Base-by-base conservation (phyloP, 2,888 invertebrate species). In the Anodontia alba region DNA sequence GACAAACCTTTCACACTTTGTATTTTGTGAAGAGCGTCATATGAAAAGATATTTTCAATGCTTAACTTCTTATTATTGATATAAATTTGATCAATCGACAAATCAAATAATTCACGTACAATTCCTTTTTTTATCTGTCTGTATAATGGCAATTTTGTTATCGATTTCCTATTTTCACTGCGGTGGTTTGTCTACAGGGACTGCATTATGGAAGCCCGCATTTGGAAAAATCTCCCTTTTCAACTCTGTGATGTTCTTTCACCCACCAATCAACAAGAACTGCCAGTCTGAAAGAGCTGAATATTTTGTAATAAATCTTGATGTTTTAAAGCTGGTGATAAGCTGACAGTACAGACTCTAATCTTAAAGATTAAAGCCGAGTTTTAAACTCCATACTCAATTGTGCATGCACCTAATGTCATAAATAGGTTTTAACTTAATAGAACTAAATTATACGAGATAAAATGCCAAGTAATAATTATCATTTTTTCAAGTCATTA, bases 121-220 rank as follows among this genome's bases (percentile, higher is more conserved):
- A 54, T 54, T 54, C 54, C 54, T 20, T 54, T n/a, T n/a, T 54
- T 54, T 23, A 54, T 54, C 54, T 54, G 54, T 54, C 54, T 54
- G 54, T 54, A 54, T 54, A n/a, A 54, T n/a, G 26, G 54, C 62
- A 62, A 33, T 62, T 62, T 62, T 62, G 62, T 33, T 62, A 62
- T 62, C 62, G 62, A 62, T 62, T 62, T 54, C 33, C 31, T 33
- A 17, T 62, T 33, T 62, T 62, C 62, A 62, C 62, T 23, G 23
- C 17, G 62, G 62, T 62, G 62, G 62, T 20, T 29, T 62, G 33
- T 33, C 62, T 62, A 20, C 62, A 10, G 33, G 20, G 33, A 62
- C 17, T 62, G 62, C 62, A 33, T 62, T 23, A 54, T 54, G 8
- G 54, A 26, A 54, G 26, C 10, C n/a, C 38, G 38, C 38, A 38